Conservation (phyloP, 2,113 vertebrate genomes). For the Rhinolophus ferrumequinum region DNA sequence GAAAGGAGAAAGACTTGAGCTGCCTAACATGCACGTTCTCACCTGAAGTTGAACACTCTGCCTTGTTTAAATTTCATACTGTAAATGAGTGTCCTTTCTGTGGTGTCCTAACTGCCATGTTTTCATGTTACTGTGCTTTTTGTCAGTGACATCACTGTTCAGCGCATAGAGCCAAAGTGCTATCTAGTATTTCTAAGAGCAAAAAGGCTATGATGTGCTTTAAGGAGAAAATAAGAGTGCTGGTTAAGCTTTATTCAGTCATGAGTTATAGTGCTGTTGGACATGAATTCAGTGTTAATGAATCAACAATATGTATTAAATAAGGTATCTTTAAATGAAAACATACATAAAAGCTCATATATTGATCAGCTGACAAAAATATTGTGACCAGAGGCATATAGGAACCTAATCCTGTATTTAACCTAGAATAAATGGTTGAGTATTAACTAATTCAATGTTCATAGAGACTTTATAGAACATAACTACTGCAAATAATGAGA, state of each 20-base stretch:
- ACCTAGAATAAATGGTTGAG: neutral
- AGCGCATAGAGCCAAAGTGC: neutral
- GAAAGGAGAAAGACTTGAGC: neutral
- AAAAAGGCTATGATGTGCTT: neutral
- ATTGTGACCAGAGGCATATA: neutral
- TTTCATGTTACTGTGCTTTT: neutral
- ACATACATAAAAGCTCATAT: neutral
- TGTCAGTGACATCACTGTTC: neutral
- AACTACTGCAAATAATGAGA: neutral
- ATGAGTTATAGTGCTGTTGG: neutral
- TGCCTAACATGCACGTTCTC: neutral
- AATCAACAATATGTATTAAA: neutral
- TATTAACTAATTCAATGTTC: neutral
- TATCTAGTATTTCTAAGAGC: neutral
- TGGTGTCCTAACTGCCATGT: neutral
- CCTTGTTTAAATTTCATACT: neutral
- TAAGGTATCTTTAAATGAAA: neutral
- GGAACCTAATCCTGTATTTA: neutral
- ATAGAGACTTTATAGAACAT: neutral
- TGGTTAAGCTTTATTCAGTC: neutral
- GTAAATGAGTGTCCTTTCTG: neutral
- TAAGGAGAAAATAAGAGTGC: neutral
- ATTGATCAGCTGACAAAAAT: slow-evolving; percentile 7
- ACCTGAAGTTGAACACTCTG: neutral
- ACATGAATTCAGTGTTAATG: neutral